These are phyloP conservation scores for Chaetops frenatus DNA, from an alignment of 2,113 vertebrate genomes.

Conservation along the genomic window DNA sequence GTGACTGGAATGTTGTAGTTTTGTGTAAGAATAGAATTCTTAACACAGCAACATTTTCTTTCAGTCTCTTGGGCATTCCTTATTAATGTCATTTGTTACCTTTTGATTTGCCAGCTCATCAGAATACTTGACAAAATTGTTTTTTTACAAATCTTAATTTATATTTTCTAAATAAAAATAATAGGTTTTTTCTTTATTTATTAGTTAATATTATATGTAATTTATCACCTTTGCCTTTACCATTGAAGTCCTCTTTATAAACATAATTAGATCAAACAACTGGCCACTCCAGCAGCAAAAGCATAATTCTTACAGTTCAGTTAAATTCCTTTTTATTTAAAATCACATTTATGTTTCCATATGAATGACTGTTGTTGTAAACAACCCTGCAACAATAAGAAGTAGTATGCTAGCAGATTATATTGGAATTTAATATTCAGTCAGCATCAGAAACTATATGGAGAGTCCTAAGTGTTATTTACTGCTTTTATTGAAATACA, in stretches of 20 bases:
- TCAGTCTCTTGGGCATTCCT: neutral
- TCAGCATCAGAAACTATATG: neutral
- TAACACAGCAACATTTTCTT: neutral
- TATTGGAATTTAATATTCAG: neutral
- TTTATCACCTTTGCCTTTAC: neutral
- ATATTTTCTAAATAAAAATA: neutral
- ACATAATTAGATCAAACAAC: neutral
- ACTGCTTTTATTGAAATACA: neutral
- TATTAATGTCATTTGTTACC: neutral
- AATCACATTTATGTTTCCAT: neutral
- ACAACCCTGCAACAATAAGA: neutral
- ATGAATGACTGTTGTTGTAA: neutral
- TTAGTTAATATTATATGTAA: neutral
- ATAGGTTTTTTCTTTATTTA: neutral
- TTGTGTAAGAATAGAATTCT: neutral
- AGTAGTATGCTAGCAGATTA: neutral
- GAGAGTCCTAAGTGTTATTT: neutral
- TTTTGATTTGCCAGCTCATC: neutral
- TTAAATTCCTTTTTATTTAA: neutral
- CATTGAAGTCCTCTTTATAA: neutral
- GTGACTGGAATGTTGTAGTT: neutral
- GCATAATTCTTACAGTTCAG: neutral
- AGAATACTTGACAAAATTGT: neutral
- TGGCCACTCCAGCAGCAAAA: neutral
- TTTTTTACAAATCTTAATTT: neutral